phyloP scores from a whole-genome alignment of 2,113 vertebrate genomes.

The Sminthopsis crassicaudata region DNA sequence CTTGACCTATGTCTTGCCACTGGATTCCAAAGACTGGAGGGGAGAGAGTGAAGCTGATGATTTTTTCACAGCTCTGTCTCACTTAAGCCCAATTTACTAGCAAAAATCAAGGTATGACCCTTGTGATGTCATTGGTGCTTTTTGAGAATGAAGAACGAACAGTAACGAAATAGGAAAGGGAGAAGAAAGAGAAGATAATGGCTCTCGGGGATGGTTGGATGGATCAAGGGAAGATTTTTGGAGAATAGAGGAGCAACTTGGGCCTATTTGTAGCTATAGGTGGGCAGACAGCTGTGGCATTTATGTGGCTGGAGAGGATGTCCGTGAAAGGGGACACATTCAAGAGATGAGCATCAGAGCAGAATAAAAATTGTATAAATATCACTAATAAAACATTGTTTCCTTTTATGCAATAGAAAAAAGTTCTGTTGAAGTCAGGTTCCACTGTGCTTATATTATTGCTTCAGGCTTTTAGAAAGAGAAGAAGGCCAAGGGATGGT shows the following conservation, averaged over 20 bases:
- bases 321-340: neutral
- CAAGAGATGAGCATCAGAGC: neutral
- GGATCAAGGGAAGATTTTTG: neutral
- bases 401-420: neutral
- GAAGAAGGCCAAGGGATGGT: neutral
- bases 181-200: neutral
- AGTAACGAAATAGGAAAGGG: neutral
- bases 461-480: neutral
- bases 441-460: neutral
- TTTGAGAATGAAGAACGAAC: neutral
- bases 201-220: neutral
- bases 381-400: neutral
- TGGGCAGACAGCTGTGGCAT: neutral
- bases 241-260: neutral
- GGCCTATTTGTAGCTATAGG: neutral
- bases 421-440: neutral
- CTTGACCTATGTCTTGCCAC: neutral
- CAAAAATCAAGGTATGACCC: neutral
- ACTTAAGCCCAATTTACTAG: neutral
- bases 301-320: neutral
- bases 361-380: neutral
- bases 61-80: neutral
- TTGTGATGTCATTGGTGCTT: neutral
- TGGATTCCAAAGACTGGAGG: neutral
- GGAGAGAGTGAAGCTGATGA: neutral